These are phyloP conservation scores for Solenopsis fugax DNA, from an alignment of 1,140 invertebrate species.

Conservation along the genomic window DNA sequence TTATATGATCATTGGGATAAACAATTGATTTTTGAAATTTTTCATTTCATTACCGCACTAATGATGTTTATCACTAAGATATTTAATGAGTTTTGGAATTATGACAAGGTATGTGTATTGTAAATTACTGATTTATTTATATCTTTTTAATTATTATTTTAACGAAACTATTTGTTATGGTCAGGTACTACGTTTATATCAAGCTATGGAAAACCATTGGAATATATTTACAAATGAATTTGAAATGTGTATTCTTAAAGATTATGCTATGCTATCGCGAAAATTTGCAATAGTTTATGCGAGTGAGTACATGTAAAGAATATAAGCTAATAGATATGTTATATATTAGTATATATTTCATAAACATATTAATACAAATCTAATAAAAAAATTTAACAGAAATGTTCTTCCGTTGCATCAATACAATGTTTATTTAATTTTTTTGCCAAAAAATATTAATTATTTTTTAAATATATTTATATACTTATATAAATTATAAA, in stretches of 20 bases:
- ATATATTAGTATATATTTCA: too few relatives aligned
- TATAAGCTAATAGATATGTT: too few relatives aligned
- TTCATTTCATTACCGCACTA: neutral
- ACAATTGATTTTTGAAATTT: slow-evolving; percentile 34
- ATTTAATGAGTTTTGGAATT: slow-evolving; percentile 23
- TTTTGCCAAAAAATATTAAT: too few relatives aligned
- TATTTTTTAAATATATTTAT: too few relatives aligned
- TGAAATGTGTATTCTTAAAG: neutral
- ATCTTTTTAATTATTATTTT: neutral
- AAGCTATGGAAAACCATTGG: slow-evolving; percentile 26
- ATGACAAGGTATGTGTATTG: neutral
- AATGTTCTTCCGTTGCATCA: too few relatives aligned
- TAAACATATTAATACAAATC: too few relatives aligned
- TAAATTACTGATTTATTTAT: too few relatives aligned
- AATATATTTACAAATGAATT: slow-evolving; percentile 20
- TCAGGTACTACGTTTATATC: neutral
- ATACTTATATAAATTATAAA: too few relatives aligned
- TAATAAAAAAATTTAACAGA: too few relatives aligned
- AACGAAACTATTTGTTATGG: too few relatives aligned
- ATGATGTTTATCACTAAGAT: neutral
- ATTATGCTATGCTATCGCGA: neutral
- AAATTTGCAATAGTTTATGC: slow-evolving; percentile 17
- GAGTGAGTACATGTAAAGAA: slow-evolving; percentile 5
- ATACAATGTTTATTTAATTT: too few relatives aligned
- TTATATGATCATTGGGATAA: slow-evolving; percentile 1